Conservation (phyloP, 2,888 invertebrate species). For the Drosophila sordidula region DNA sequence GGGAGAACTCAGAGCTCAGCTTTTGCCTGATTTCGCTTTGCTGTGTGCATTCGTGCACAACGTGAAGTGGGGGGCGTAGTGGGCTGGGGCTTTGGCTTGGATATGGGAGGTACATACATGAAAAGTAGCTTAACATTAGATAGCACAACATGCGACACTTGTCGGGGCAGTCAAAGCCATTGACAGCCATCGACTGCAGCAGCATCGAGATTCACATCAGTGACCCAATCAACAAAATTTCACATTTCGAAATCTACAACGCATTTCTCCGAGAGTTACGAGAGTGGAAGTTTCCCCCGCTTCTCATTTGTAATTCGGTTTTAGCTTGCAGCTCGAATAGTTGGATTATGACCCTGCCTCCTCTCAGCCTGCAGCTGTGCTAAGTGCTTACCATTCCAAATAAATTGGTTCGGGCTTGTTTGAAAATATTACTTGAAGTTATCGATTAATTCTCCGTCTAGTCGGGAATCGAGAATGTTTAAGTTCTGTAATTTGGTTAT, state of each 20-base stretch:
- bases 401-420: slow-evolving; percentile 1
- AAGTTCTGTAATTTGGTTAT: background rate
- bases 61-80: background rate
- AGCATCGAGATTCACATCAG: slow-evolving; percentile 25
- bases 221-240: slow-evolving; percentile 28
- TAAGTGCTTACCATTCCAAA: slow-evolving; percentile 14
- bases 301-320: slow-evolving; percentile 50
- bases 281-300: slow-evolving; percentile 3
- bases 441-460: slow-evolving; percentile 3
- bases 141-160: slow-evolving; percentile 71
- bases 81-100: background rate
- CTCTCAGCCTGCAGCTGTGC: background rate
- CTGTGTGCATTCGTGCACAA: slow-evolving; percentile 55
- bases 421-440: slow-evolving; percentile 1
- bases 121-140: slow-evolving; percentile 77
- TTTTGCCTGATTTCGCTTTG: slow-evolving; percentile 24
- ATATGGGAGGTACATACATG: slow-evolving; percentile 67
- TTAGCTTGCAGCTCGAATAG: slow-evolving; percentile 21
- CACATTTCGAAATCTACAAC: slow-evolving; percentile 26
- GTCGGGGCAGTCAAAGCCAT: slow-evolving; percentile 55
- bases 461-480: background rate
- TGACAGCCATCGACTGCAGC: slow-evolving; percentile 58
- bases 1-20: slow-evolving; percentile 38
- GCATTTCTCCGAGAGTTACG: background rate
- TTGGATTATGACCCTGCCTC: background rate